Evolutionary conservation across 1,140 invertebrate genomes (phyloP), one percentile per base, ranked within the genome.

Genomic region (Campoletis sonorensis): DNA sequence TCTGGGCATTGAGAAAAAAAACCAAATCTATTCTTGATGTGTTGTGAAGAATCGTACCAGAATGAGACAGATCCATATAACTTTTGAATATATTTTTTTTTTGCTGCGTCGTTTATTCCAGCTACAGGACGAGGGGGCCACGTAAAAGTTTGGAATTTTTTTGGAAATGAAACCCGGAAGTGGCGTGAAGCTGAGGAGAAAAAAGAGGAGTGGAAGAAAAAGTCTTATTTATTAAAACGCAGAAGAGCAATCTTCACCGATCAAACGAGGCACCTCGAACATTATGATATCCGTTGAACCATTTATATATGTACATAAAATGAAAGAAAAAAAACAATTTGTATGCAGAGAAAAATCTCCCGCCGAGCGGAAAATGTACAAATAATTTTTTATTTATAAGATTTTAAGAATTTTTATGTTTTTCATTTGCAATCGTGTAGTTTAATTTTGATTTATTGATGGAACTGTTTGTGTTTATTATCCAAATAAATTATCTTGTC

Each of bases 101-200:
- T 33, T 33, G 7, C 30, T 2, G 7, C 30, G 30, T 45, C 40
- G 8, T 10, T 45, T 1, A 58, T 21, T 58, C 18, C 18, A 58
- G 21, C 54, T n/a, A 10, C 18, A 10, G n/a, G 15, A 58, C 37
- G 73, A 79, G 68, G 67, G 7, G 4, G 77, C 0, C 76, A 79
- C n/a, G n/a, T 88, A 4, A 70, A 73, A 0, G 82, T 85, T 16
- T 89, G 86, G 85, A 84, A 90, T 64, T 88, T 89, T 37, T 89
- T 90, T 33, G 89, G 88, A 1, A 61, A 84, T 37, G 80, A 86
- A 8, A 72, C 26, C 0, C 26, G n/a, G 49, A 75, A 71, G 16
- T 78, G 72, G 81, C n/a, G 26, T 21, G 81, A 67, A 8, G 30
- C 11, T 67, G 58, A 33, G 45, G 45, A 79, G 26, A 77, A 70